These are phyloP conservation scores for Stenopsyche tienmushanensis DNA, from an alignment of 1,140 invertebrate genomes.

Conservation along the genomic window DNA sequence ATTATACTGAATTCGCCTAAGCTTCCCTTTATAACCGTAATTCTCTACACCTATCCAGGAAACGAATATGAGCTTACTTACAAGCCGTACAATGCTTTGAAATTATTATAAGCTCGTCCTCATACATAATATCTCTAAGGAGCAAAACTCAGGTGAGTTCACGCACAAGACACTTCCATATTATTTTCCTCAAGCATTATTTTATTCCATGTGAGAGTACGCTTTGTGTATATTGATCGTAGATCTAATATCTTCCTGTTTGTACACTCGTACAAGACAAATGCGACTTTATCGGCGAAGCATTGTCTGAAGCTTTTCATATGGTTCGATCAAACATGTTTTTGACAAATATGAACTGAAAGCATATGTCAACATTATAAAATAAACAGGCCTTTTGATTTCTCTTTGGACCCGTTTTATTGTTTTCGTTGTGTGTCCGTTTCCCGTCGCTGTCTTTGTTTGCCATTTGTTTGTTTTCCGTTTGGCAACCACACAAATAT, in stretches of 20 bases:
- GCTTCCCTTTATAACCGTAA: too few relatives aligned
- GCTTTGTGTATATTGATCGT: too few relatives aligned
- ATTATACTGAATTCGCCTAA: too few relatives aligned
- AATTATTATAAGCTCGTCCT: background rate
- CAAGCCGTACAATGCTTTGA: background rate
- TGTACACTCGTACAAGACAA: background rate
- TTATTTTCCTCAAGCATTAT: background rate
- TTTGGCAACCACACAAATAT: slow-evolving; percentile 29
- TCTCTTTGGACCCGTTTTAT: slow-evolving; percentile 9
- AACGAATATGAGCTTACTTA: too few relatives aligned
- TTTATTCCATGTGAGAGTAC: too few relatives aligned
- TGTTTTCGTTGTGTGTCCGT: slow-evolving; percentile 9
- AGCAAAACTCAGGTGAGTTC: background rate
- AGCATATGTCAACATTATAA: slow-evolving; percentile 28
- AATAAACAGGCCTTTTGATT: slow-evolving; percentile 30
- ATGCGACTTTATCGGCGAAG: background rate
- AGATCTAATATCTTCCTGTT: background rate
- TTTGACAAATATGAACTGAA: slow-evolving; percentile 33
- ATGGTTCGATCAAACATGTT: background rate
- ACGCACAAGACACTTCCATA: background rate
- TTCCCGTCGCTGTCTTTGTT: slow-evolving; percentile 10
- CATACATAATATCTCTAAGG: background rate
- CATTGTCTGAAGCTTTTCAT: background rate
- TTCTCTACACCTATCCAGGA: too few relatives aligned
- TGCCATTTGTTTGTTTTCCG: slow-evolving; percentile 18